Evolutionary conservation across 2,888 invertebrate genomes (phyloP).

Genomic region (Rhingia campestris): DNA sequence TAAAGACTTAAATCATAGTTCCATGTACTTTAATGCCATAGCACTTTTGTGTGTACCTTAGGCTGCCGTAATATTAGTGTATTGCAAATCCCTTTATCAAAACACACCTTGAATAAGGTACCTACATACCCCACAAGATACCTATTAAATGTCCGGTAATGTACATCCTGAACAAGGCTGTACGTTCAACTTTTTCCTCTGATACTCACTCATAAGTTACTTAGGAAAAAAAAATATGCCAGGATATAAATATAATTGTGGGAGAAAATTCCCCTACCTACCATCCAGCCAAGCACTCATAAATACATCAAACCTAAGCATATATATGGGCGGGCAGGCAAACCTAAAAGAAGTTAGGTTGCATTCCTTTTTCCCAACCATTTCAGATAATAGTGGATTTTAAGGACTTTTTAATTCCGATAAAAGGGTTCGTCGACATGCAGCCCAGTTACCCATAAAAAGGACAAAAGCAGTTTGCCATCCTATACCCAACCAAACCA

Average conservation of each 20-base stretch:
- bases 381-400: constrained; percentile 68
- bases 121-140: no score
- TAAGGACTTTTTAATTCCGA: constrained; percentile 72
- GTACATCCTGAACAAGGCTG: background rate
- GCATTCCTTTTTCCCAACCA: constrained; percentile 38
- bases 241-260: constrained; percentile 5
- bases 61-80: no score
- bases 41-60: no score
- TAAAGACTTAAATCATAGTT: no score
- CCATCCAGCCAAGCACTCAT: constrained; percentile 63
- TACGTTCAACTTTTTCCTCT: background rate
- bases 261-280: constrained; percentile 32
- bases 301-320: constrained; percentile 64
- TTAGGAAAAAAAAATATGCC: constrained; percentile 8
- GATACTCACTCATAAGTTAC: constrained; percentile 37
- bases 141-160: background rate
- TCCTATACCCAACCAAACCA: constrained; percentile 57
- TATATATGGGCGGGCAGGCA: constrained; percentile 10
- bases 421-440: constrained; percentile 73
- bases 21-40: no score
- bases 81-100: no score
- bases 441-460: constrained; percentile 72
- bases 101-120: no score
- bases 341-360: constrained; percentile 20
- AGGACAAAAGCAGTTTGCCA: constrained; percentile 71